phyloP scores from a whole-genome alignment of 92 coral and sea anemone genomes.

The Plumapathes pennacea region DNA sequence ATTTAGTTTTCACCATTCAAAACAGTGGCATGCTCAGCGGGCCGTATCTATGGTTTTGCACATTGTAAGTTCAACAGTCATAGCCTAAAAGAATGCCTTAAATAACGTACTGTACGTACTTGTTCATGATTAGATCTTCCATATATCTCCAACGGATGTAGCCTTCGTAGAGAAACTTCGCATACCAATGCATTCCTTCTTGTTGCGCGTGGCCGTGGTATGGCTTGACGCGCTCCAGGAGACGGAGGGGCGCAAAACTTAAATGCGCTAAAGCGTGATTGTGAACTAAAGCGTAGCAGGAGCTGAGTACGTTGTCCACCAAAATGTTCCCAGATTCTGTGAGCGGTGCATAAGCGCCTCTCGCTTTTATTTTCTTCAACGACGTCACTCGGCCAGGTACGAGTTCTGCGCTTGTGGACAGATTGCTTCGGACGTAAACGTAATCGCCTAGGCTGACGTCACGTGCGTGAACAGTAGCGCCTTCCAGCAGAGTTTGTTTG shows the following conservation, averaged over 20 bases:
- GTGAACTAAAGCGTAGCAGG: conserved; percentile 81
- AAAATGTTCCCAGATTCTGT: conserved; percentile 89
- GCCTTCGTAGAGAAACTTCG: conserved; percentile 22
- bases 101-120: too few species aligned
- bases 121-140: too few species aligned
- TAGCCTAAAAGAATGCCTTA: too few species aligned
- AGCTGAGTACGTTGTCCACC: conserved; percentile 75
- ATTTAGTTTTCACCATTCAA: too few species aligned
- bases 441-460: conserved; percentile 66
- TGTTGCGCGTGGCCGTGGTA: conserved; percentile 32
- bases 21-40: too few species aligned
- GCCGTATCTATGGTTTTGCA: too few species aligned
- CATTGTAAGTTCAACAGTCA: too few species aligned
- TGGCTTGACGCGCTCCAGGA: conserved; percentile 56
- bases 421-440: conserved; percentile 60
- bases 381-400: conserved; percentile 62
- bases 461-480: conserved; percentile 59
- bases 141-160: conserved; percentile 15
- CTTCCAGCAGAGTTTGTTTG: conserved; percentile 69
- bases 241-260: conserved; percentile 78
- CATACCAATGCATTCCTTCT: conserved; percentile 92
- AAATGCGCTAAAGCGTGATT: conserved; percentile 69
- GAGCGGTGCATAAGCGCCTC: conserved; percentile 88
- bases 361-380: conserved; percentile 16
- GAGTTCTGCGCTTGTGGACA: conserved; percentile 32